Percentiles rank a stretch among this genome's conserved stretches.
Conservation (phyloP, 1,140 invertebrate species). For the Scaptodrosophila lebanonensis region DNA sequence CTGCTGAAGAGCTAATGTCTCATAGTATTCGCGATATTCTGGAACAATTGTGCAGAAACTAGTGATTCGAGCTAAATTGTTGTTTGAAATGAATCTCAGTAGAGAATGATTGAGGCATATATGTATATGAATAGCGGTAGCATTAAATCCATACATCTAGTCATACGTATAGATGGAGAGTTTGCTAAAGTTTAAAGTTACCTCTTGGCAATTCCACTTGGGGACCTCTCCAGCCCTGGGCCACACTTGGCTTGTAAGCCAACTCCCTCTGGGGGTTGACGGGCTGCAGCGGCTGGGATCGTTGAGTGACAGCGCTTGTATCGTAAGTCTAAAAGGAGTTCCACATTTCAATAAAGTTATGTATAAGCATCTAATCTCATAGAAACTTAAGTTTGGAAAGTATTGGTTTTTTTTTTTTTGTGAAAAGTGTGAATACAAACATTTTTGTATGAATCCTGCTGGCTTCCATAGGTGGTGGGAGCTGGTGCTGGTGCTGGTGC, state of each 20-base stretch:
- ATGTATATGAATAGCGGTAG: not conserved
- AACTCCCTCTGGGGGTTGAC: slow-evolving; percentile 59
- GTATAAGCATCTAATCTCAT: not conserved
- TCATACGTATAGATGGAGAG: too few relatives aligned
- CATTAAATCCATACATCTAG: too few relatives aligned
- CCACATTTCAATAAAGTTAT: not conserved
- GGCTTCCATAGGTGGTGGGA: not conserved
- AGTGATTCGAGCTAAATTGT: too few relatives aligned
- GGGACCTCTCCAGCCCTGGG: slow-evolving; percentile 79
- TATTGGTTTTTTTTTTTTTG: too few relatives aligned
- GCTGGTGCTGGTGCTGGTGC: not conserved
- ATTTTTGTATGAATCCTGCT: slow-evolving; percentile 12
- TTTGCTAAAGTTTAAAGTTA: too few relatives aligned
- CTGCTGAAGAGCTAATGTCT: not conserved
- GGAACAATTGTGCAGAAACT: too few relatives aligned
- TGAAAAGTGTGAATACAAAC: too few relatives aligned
- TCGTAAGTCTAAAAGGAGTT: not conserved
- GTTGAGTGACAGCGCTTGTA: not conserved
- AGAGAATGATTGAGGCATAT: not conserved
- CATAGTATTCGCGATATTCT: slow-evolving; percentile 24
- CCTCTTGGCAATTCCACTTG: slow-evolving; percentile 63
- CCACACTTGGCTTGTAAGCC: slow-evolving; percentile 78
- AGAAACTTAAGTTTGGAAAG: not conserved
- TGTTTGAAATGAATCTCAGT: not conserved
- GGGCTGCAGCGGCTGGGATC: not conserved